Evolutionary conservation across 2,113 vertebrate genomes (phyloP).

Genomic region (Malurus melanocephalus): DNA sequence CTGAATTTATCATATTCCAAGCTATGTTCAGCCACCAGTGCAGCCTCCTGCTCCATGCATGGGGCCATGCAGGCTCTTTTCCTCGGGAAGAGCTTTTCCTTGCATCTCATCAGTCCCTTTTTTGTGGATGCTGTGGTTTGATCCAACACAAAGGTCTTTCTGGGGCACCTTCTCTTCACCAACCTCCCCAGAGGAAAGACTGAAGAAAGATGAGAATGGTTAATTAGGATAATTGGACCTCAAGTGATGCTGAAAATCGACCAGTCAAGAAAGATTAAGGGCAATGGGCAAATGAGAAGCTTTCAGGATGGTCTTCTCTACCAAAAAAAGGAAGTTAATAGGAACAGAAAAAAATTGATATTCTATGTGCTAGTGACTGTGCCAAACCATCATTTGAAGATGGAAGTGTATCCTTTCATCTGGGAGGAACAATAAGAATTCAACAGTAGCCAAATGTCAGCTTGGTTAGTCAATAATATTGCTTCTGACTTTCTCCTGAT

Average conservation of each 20-base stretch:
- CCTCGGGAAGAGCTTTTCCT: neutral
- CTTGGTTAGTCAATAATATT: conserved; percentile 21
- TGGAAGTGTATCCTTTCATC: neutral
- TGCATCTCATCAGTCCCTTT: neutral
- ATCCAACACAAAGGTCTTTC: fast-evolving
- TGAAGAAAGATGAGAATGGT: neutral
- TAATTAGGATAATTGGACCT: neutral
- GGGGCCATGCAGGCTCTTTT: neutral
- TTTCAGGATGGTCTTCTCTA: neutral
- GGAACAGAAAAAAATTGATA: neutral
- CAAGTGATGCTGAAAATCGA: neutral
- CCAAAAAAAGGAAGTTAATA: neutral
- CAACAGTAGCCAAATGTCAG: conserved; percentile 29
- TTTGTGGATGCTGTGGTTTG: neutral
- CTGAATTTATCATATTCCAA: neutral
- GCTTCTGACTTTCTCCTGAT: neutral
- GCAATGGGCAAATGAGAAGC: neutral
- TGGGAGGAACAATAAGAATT: neutral
- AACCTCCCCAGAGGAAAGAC: neutral
- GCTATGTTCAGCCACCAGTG: neutral
- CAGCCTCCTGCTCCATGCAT: neutral
- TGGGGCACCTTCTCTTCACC: neutral
- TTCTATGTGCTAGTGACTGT: neutral
- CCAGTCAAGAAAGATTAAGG: neutral
- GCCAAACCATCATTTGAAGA: neutral